Base-by-base conservation (phyloP, 1,140 invertebrate species). In the Calosoma granatense region DNA sequence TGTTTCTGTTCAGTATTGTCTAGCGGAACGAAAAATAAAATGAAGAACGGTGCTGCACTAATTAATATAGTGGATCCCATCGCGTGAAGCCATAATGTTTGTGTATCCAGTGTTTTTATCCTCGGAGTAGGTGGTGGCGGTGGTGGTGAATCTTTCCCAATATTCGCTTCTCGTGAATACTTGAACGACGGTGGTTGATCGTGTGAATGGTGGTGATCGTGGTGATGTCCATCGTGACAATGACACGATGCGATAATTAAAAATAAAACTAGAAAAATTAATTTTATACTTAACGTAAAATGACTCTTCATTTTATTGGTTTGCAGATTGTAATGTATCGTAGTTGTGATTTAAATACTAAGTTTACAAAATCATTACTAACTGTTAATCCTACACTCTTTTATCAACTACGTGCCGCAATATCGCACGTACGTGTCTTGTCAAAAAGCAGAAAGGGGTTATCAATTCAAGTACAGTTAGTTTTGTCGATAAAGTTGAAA, bases 21-120 rank as follows among this genome's bases (percentile, higher is more conserved):
- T 52, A 98, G 75, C 0, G 95, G 96, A 63, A 99, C 92, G 56
- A 96, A 83, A 65, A 96, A 91, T 1, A 99, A 77, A 58, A 99
- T 88, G 17, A 98, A 76, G 68, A 95, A 94, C 1, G 97, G 97
- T 12, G 92, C 92, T 51, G 89, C 80, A 72, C 94, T 97, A 63
- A 99, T 97, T 36, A 96, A 75, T 9, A 96, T 66, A 0, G 96
- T 98, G 1, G 94, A 92, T 9, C 82, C 81, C 65, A 94, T 80
- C 1, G 92, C 90, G 71, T 88, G 80, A n/a, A 88, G 58, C 81
- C 92, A 91, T 30, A 93, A 74, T 55, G 59, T 61, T 54, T 72
- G 64, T 58, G 69, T 62, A 58, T 75, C 65, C 51, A 61, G 57
- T 56, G 9, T 20, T 51, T 19, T 54, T n/a, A n/a, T n/a, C n/a